Evolutionary conservation across 2,888 invertebrate species (phyloP).

Genomic region (Vanessa cardui): DNA sequence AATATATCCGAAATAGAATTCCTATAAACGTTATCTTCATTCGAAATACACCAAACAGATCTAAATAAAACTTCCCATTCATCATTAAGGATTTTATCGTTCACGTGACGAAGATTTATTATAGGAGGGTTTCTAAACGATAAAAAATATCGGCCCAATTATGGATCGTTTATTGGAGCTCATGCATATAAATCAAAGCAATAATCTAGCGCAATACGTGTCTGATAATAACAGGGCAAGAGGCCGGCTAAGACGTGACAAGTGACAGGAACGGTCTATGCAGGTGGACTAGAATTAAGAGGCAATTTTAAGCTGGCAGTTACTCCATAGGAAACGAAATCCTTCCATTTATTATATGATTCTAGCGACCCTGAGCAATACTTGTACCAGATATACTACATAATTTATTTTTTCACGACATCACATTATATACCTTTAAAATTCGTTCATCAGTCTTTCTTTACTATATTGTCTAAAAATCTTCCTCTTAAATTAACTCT

Average conservation of each 20-base stretch:
- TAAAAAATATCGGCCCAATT: slow-evolving; percentile 66
- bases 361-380: too few relatives aligned
- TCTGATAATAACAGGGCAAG: slow-evolving; percentile 62
- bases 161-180: slow-evolving; percentile 69
- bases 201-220: slow-evolving; percentile 52
- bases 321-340: too few relatives aligned
- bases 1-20: slow-evolving; percentile 27
- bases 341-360: too few relatives aligned
- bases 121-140: slow-evolving; percentile 54
- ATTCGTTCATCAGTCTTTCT: too few relatives aligned
- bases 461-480: too few relatives aligned
- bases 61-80: slow-evolving; percentile 43
- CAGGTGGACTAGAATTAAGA: neutral
- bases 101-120: slow-evolving; percentile 68
- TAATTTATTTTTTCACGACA: too few relatives aligned
- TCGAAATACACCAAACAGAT: slow-evolving; percentile 39
- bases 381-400: too few relatives aligned
- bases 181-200: slow-evolving; percentile 77
- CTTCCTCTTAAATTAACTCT: too few relatives aligned
- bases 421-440: too few relatives aligned
- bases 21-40: slow-evolving; percentile 36
- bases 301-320: neutral
- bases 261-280: slow-evolving; percentile 39
- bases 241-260: slow-evolving; percentile 44
- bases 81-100: slow-evolving; percentile 47